phyloP scores from a whole-genome alignment of 2,797 vertebrate genomes.

The Sebastolobus altivelis region DNA sequence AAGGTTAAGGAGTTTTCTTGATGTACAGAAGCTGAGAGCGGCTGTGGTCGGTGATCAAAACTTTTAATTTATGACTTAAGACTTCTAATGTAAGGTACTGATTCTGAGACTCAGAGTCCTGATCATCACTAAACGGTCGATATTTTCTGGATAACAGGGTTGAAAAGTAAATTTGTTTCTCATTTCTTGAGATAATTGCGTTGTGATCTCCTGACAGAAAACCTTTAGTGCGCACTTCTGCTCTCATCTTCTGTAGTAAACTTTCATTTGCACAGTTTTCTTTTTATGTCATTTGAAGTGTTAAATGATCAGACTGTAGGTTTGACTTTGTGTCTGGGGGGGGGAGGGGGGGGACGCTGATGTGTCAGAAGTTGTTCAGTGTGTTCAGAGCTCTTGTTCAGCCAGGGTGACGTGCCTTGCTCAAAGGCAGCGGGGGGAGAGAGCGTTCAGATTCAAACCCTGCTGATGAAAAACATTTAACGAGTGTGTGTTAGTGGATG shows the following conservation, averaged over 20 bases:
- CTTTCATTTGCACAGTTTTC: constrained; percentile 74
- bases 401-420: constrained; percentile 10
- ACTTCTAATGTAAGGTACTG: not conserved
- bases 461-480: constrained; percentile 9
- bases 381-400: not conserved
- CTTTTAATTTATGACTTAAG: not conserved
- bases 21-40: constrained; percentile 22
- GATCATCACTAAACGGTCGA: not conserved
- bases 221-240: not conserved
- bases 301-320: constrained; percentile 37
- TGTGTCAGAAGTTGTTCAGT: not conserved
- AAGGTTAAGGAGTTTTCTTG: not conserved
- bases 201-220: not conserved
- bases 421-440: not conserved
- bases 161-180: not conserved
- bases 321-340: constrained; percentile 4
- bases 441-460: not conserved
- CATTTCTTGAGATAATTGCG: not conserved
- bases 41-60: not conserved
- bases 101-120: not conserved
- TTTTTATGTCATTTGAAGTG: constrained; percentile 39
- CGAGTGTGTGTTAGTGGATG: constrained; percentile 52
- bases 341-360: not conserved
- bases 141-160: not conserved
- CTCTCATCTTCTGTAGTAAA: constrained; percentile 6